These are phyloP conservation scores for Caenorhabditis wallacei DNA, from an alignment of 2,888 invertebrate genomes.

Conservation along the genomic window DNA sequence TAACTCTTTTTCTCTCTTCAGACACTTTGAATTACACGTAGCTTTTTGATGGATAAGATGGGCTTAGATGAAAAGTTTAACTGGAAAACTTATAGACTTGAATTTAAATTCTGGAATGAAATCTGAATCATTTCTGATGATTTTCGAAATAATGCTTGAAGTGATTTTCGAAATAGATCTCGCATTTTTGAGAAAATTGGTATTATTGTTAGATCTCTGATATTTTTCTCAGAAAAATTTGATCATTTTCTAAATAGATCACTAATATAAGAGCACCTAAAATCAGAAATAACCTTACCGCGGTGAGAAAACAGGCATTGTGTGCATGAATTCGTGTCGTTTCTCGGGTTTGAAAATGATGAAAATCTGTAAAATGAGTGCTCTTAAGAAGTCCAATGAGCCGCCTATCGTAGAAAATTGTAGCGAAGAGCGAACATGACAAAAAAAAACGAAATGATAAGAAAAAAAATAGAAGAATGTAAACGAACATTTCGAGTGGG, in stretches of 20 bases:
- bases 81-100: too few species aligned
- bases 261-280: too few species aligned
- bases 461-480: conserved; percentile 42
- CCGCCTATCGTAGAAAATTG: conserved; percentile 15
- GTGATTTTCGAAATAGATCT: too few species aligned
- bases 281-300: too few species aligned
- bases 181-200: too few species aligned
- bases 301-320: conserved; percentile 33
- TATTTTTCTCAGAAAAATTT: too few species aligned
- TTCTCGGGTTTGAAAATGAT: background rate
- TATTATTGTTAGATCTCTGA: too few species aligned
- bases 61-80: background rate
- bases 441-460: conserved; percentile 7
- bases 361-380: background rate
- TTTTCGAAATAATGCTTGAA: too few species aligned
- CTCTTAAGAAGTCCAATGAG: background rate
- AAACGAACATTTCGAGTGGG: conserved; percentile 56
- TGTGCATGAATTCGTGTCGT: conserved; percentile 11
- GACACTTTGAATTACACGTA: background rate
- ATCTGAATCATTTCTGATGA: too few species aligned
- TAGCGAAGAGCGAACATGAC: conserved; percentile 7
- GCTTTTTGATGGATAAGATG: background rate
- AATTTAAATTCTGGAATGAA: too few species aligned
- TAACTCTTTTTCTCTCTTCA: background rate
- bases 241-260: too few species aligned